Conservation (phyloP, 37 sponge, comb jelly and placozoan genomes). For the Diacarnus erythraeanus region DNA sequence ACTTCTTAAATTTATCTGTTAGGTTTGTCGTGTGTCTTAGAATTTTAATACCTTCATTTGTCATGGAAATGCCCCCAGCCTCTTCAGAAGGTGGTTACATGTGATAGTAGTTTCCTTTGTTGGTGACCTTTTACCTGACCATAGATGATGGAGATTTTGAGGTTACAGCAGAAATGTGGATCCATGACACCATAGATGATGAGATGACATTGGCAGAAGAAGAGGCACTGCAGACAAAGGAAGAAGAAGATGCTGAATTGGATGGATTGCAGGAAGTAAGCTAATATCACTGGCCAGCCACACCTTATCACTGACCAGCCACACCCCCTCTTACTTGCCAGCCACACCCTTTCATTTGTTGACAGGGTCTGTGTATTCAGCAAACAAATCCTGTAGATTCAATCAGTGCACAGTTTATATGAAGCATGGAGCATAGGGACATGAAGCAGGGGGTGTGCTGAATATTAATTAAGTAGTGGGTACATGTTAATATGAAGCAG, state of each 20-base stretch:
- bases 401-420: no score
- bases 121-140: not conserved
- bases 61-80: no score
- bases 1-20: not conserved
- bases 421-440: no score
- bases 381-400: no score
- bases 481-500: no score
- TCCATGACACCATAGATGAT: conserved; percentile 76
- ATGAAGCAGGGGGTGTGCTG: no score
- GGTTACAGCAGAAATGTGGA: conserved; percentile 81
- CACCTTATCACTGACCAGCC: not conserved
- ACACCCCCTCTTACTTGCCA: no score
- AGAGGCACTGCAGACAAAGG: conserved; percentile 36
- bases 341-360: no score
- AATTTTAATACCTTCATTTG: not conserved
- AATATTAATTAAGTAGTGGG: no score
- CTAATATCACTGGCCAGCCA: not conserved
- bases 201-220: conserved; percentile 70
- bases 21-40: not conserved
- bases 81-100: no score
- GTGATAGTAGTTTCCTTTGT: not conserved
- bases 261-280: conserved; percentile 68
- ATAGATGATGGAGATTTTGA: conserved; percentile 73
- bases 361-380: no score
- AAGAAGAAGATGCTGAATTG: conserved; percentile 53